phyloP scores from a whole-genome alignment of 2,113 vertebrate species.

The Cynocephalus volans region DNA sequence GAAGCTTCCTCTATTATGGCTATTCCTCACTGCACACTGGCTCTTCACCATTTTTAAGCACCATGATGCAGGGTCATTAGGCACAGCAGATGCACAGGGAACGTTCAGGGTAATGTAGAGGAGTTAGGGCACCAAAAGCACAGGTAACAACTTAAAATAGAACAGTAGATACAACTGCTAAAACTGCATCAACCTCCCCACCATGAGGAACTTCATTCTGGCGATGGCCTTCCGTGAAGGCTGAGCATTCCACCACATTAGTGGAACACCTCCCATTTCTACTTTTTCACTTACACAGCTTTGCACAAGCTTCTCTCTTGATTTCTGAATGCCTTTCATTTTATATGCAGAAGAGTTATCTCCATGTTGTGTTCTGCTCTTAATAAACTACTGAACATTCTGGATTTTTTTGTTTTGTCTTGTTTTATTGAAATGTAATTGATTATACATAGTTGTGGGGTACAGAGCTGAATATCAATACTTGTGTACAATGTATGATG shows the following conservation, averaged over 20 bases:
- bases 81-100: fast-evolving
- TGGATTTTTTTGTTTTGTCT: too few species aligned
- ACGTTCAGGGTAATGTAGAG: too few species aligned
- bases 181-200: neutral
- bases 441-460: too few species aligned
- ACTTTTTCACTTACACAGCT: neutral
- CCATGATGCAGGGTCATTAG: neutral
- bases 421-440: too few species aligned
- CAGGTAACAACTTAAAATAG: neutral
- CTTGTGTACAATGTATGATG: too few species aligned
- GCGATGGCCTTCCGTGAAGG: neutral
- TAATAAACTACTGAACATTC: neutral
- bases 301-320: neutral
- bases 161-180: neutral
- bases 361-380: neutral
- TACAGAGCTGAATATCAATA: too few species aligned
- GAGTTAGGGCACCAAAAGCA: neutral
- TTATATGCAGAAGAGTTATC: neutral
- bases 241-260: neutral
- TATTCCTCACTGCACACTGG: too few species aligned
- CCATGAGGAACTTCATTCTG: neutral
- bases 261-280: neutral
- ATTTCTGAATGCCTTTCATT: neutral
- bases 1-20: neutral
- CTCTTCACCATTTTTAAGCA: neutral